Base-by-base conservation (phyloP, 1,140 invertebrate species). In the Bombus sylvicola region DNA sequence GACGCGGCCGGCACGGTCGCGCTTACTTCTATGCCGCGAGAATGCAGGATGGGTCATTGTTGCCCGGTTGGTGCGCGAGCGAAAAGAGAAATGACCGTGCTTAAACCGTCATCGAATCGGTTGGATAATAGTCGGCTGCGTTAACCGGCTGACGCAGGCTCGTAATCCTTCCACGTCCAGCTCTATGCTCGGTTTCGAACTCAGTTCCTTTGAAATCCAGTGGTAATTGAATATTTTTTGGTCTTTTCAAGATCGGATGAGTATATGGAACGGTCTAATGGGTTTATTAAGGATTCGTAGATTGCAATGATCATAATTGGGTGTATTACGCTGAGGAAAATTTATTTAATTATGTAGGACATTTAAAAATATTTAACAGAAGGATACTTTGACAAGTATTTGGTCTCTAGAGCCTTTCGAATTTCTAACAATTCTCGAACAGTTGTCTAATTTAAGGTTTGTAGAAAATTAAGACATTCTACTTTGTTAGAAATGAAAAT, bases 1-100 rank as follows among this genome's bases (percentile, higher is more conserved):
- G 88, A 91, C 90, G 89, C 78, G 85, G 81, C 88, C 90, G 89
- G 90, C 90, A 92, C 92, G 88, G 88, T 92, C 92, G 91, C 90
- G 91, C 89, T 92, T 92, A 91, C 89, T 89, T 92, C 87, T 92
- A 92, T 92, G 90, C 91, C 89, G 85, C 87, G 92, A 92, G 94
- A 94, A 94, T 94, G 92, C 92, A 85, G 92, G 92, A 94, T 93
- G 92, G 91, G 91, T 94, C 92, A 94, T 94, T 92, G 88, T 92
- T 90, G 88, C 88, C 64, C 78, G 81, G 74, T 85, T 75, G 64
- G 28, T 47, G 22, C 85, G 76, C 83, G 57, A 88, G 80, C 82
- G 87, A 87, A 88, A 89, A 92, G 87, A 89, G 88, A 90, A 91
- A 92, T 83, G 91, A 88, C 83, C 82, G 77, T 39, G 71, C 57